phyloP scores from a whole-genome alignment of 2,888 invertebrate genomes.

The Helobdella robusta region DNA sequence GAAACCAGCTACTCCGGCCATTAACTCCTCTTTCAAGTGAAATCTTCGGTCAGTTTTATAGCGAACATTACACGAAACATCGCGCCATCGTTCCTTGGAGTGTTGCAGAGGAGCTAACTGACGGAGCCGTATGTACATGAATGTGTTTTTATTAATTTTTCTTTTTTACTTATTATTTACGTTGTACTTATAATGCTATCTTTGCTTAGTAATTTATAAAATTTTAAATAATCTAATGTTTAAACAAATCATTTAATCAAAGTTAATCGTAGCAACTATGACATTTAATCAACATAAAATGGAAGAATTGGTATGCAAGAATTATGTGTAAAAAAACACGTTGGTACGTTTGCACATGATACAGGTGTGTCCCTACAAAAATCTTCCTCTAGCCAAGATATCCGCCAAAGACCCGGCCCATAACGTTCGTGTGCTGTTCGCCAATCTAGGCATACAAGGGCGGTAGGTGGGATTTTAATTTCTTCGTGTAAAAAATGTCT shows the following conservation, averaged over 20 bases:
- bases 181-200: no score
- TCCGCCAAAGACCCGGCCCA: background rate
- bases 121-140: background rate
- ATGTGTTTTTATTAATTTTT: no score
- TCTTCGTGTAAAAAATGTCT: no score
- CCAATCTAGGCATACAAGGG: constrained; percentile 1
- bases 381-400: constrained; percentile 12
- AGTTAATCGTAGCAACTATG: no score
- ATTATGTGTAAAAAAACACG: no score
- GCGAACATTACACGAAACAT: constrained; percentile 36
- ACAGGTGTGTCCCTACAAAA: constrained; percentile 14
- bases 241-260: no score
- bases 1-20: constrained; percentile 13
- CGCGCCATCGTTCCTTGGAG: constrained; percentile 23
- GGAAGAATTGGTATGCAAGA: no score
- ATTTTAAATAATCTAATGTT: no score
- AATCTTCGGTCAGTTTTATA: constrained; percentile 41
- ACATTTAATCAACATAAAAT: no score
- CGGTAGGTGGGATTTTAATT: no score
- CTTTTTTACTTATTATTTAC: no score
- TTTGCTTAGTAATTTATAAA: no score
- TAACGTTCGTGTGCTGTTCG: background rate
- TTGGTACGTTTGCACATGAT: background rate
- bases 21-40: constrained; percentile 24
- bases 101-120: background rate